phyloP scores from a whole-genome alignment of 2,113 vertebrate species.

The Rattus rattus region DNA sequence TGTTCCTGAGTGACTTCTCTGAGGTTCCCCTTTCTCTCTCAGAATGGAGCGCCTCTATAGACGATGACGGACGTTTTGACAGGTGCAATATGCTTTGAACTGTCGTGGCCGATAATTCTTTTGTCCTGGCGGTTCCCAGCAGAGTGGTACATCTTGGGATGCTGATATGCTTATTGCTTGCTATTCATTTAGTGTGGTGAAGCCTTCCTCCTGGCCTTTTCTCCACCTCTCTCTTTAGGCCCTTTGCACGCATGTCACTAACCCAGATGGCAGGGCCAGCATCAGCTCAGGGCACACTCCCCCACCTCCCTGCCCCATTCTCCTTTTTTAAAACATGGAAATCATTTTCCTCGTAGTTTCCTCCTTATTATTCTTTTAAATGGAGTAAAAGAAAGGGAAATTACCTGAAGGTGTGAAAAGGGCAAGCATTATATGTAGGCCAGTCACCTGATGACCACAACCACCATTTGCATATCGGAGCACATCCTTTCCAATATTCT shows the following conservation, averaged over 20 bases:
- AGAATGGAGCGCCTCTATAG: slow-evolving; percentile 89
- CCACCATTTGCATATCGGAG: slow-evolving; percentile 13
- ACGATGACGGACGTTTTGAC: slow-evolving; percentile 94
- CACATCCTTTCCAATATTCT: slow-evolving; percentile 33
- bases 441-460: neutral
- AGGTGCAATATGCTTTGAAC: slow-evolving; percentile 98
- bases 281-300: neutral
- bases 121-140: slow-evolving; percentile 92
- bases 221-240: slow-evolving; percentile 79
- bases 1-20: slow-evolving; percentile 91
- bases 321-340: slow-evolving; percentile 54
- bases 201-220: slow-evolving; percentile 81
- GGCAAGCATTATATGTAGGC: neutral
- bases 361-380: neutral
- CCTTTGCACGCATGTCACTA: slow-evolving; percentile 81
- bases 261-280: slow-evolving; percentile 78
- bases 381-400: slow-evolving; percentile 23
- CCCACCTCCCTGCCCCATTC: neutral
- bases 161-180: slow-evolving; percentile 88
- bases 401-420: neutral
- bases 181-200: slow-evolving; percentile 87
- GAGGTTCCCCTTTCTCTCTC: slow-evolving; percentile 88
- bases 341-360: slow-evolving; percentile 41
- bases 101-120: slow-evolving; percentile 94
- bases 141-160: slow-evolving; percentile 88